Evolutionary conservation across 1,140 invertebrate species (phyloP).

Genomic region (Drosophila insularis): DNA sequence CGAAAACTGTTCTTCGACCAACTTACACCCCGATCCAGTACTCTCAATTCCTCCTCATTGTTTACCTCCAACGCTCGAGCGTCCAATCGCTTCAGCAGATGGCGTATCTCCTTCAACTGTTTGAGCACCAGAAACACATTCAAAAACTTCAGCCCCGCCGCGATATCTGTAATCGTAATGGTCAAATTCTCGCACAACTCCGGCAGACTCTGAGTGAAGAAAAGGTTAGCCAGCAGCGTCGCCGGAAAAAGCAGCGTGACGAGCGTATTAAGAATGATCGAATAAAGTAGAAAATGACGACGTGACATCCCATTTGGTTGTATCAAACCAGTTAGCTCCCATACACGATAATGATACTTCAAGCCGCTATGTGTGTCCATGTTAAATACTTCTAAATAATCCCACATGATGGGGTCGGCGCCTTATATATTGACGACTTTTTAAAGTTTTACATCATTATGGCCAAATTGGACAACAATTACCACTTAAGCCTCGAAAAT

Average conservation of each 20-base stretch:
- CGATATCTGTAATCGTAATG: conserved; percentile 70
- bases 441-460: background rate
- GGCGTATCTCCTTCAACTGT: conserved; percentile 46
- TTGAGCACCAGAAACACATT: conserved; percentile 65
- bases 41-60: conserved; percentile 36
- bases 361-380: conserved; percentile 59
- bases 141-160: conserved; percentile 68
- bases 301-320: conserved; percentile 6
- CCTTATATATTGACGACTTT: conserved; percentile 14
- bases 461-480: conserved; percentile 1
- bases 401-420: too few species aligned
- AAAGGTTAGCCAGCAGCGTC: conserved; percentile 54
- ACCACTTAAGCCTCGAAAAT: background rate
- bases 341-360: conserved; percentile 62
- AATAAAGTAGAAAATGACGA: conserved; percentile 19
- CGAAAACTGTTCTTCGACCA: conserved; percentile 42
- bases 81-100: conserved; percentile 44
- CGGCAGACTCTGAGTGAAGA: conserved; percentile 51
- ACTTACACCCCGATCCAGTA: conserved; percentile 33
- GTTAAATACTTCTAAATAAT: background rate
- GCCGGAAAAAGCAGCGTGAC: conserved; percentile 69
- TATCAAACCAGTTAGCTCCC: conserved; percentile 61
- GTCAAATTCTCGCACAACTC: conserved; percentile 71
- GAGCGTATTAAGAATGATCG: conserved; percentile 45
- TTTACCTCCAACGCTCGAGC: conserved; percentile 16